phyloP scores from a whole-genome alignment of 2,113 vertebrate species.

The Jaculus jaculus region DNA sequence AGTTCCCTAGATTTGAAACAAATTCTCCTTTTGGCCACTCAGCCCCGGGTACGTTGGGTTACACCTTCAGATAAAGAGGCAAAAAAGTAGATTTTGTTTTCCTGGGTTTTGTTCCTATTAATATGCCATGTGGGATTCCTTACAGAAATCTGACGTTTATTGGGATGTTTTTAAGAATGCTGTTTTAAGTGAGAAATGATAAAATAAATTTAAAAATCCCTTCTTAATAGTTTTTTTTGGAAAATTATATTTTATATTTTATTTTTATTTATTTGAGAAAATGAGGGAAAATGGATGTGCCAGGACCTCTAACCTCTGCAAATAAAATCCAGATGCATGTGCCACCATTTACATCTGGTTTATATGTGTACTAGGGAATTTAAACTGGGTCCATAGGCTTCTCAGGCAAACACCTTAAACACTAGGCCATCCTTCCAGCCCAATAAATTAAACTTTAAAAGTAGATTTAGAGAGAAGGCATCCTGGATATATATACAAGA shows the following conservation, averaged over 20 bases:
- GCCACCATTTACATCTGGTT: too few relatives aligned
- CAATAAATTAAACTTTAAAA: not conserved
- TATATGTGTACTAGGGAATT: too few relatives aligned
- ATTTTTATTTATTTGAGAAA: too few relatives aligned
- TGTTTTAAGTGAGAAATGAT: not conserved
- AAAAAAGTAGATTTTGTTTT: not conserved
- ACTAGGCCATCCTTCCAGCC: too few relatives aligned
- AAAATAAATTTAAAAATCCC: not conserved
- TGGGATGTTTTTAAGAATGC: not conserved
- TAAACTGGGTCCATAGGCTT: too few relatives aligned
- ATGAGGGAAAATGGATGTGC: too few relatives aligned
- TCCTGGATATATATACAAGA: not conserved
- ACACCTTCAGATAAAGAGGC: slow-evolving; percentile 20
- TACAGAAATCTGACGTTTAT: not conserved
- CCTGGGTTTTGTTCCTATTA: not conserved
- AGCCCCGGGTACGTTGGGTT: not conserved
- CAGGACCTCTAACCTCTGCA: too few relatives aligned
- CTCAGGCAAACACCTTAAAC: too few relatives aligned
- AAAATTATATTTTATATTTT: too few relatives aligned
- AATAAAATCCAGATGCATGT: too few relatives aligned
- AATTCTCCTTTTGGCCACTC: not conserved
- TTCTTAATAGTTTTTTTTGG: not conserved
- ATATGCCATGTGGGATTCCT: not conserved
- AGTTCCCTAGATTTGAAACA: not conserved
- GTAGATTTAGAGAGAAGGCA: not conserved